A percentile compares a stretch with the other conserved stretches of the same genome.
Evolutionary conservation across 2,797 vertebrate genomes (phyloP).

Genomic region (Urocyon cinereoargenteus): DNA sequence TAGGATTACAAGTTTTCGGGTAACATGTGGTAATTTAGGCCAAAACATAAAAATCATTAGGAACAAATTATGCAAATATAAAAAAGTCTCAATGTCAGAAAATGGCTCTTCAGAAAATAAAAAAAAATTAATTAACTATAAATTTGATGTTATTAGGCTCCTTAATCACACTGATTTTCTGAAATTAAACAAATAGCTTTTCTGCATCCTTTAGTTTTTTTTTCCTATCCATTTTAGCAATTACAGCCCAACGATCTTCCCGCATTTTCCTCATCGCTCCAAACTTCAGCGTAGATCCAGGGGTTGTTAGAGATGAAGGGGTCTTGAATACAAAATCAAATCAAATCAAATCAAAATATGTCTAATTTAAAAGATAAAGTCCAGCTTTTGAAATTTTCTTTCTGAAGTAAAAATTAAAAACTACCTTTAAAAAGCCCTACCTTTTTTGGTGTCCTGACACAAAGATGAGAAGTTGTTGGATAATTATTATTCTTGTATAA

Average conservation of each 20-base stretch:
- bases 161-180: conserved; percentile 19
- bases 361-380: conserved; percentile 16
- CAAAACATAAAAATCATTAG: conserved; percentile 47
- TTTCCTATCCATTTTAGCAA: conserved; percentile 92
- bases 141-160: not conserved
- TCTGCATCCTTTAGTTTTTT: conserved; percentile 91
- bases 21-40: conserved; percentile 8
- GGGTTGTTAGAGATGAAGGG: conserved; percentile 87
- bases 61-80: conserved; percentile 44
- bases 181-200: conserved; percentile 92
- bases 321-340: conserved; percentile 85
- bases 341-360: conserved; percentile 62
- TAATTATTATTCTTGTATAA: conserved; percentile 71
- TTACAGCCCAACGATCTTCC: conserved; percentile 93
- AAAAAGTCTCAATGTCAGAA: conserved; percentile 49
- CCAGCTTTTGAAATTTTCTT: conserved; percentile 46
- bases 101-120: conserved; percentile 26
- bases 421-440: conserved; percentile 91
- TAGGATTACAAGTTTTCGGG: conserved; percentile 37
- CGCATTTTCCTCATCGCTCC: conserved; percentile 92
- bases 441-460: conserved; percentile 85
- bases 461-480: conserved; percentile 77
- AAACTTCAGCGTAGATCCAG: conserved; percentile 89
- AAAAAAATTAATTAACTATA: not conserved
- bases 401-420: conserved; percentile 66